These are phyloP conservation scores for Panulirus ornatus DNA, from an alignment of 1,140 invertebrate genomes.

Conservation along the genomic window DNA sequence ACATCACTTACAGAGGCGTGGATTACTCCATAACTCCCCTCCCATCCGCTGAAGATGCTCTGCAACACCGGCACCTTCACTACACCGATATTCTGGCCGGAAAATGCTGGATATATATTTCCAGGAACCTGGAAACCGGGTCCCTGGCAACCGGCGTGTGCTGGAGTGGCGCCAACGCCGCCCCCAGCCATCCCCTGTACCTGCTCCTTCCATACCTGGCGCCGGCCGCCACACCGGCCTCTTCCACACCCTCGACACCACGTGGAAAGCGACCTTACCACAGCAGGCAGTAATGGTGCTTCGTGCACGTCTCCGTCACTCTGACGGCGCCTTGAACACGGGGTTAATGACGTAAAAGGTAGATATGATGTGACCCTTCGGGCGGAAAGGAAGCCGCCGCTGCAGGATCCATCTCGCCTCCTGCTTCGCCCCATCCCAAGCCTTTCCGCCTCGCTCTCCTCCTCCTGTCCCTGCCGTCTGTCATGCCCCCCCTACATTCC, in stretches of 20 bases:
- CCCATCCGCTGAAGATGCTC: neutral
- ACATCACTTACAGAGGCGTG: neutral
- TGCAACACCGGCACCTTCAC: neutral
- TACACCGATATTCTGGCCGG: slow-evolving; percentile 30
- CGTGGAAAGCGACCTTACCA: slow-evolving; percentile 6
- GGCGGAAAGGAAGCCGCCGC: slow-evolving; percentile 44
- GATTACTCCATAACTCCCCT: neutral
- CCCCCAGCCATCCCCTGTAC: slow-evolving; percentile 20
- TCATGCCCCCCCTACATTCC: neutral
- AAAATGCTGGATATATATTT: slow-evolving; percentile 32
- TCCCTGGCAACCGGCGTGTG: slow-evolving; percentile 29
- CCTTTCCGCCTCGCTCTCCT: neutral
- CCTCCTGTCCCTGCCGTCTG: neutral
- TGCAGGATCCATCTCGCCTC: slow-evolving; percentile 16
- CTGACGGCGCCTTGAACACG: neutral
- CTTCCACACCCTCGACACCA: neutral
- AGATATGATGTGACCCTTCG: slow-evolving; percentile 54
- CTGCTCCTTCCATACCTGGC: slow-evolving; percentile 50
- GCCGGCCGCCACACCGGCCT: slow-evolving; percentile 22
- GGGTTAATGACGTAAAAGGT: slow-evolving; percentile 66
- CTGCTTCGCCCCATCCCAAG: slow-evolving; percentile 10
- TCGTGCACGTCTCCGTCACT: neutral
- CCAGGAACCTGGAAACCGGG: slow-evolving; percentile 26
- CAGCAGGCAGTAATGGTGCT: neutral
- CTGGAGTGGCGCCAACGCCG: slow-evolving; percentile 37